These are phyloP conservation scores for Phthorimaea operculella DNA, from an alignment of 1,140 invertebrate species.

Conservation along the genomic window DNA sequence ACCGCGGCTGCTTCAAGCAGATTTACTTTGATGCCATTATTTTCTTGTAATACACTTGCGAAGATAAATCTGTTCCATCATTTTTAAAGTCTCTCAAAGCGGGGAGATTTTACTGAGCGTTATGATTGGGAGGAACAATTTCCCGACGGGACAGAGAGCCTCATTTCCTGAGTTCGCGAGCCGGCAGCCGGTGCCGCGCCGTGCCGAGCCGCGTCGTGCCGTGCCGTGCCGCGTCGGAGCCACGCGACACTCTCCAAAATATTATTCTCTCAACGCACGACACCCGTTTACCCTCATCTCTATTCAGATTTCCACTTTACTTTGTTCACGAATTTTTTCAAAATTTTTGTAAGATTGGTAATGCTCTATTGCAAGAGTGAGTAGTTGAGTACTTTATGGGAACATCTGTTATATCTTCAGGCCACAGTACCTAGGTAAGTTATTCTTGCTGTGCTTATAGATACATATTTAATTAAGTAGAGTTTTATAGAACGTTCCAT, in stretches of 20 bases:
- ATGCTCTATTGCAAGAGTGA: background rate
- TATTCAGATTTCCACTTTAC: constrained; percentile 46
- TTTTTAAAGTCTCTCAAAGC: constrained; percentile 56
- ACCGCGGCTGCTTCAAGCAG: constrained; percentile 8
- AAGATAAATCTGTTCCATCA: constrained; percentile 50
- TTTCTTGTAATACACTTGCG: constrained; percentile 43
- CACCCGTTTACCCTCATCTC: constrained; percentile 39
- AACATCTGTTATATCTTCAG: background rate
- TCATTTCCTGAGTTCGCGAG: constrained; percentile 59
- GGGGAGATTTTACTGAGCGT: constrained; percentile 47
- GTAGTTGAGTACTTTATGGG: background rate
- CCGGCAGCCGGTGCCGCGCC: constrained; percentile 8
- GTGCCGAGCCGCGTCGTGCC: too few species aligned
- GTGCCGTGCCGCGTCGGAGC: constrained; percentile 21
- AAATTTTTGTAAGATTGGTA: constrained; percentile 5
- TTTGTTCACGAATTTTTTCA: constrained; percentile 25
- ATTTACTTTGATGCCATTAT: constrained; percentile 29
- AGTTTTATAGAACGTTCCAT: background rate
- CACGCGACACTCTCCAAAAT: constrained; percentile 46
- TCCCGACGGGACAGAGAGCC: constrained; percentile 55
- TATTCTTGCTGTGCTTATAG: background rate
- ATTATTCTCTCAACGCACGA: constrained; percentile 59
- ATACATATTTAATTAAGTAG: background rate
- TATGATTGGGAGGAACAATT: constrained; percentile 60
- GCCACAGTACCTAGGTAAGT: background rate